A percentile compares a stretch with the other conserved stretches of the same genome.
These are phyloP conservation scores for Pseudomyrmex dendroicus DNA, from an alignment of 1,140 invertebrate genomes.

Conservation along the genomic window DNA sequence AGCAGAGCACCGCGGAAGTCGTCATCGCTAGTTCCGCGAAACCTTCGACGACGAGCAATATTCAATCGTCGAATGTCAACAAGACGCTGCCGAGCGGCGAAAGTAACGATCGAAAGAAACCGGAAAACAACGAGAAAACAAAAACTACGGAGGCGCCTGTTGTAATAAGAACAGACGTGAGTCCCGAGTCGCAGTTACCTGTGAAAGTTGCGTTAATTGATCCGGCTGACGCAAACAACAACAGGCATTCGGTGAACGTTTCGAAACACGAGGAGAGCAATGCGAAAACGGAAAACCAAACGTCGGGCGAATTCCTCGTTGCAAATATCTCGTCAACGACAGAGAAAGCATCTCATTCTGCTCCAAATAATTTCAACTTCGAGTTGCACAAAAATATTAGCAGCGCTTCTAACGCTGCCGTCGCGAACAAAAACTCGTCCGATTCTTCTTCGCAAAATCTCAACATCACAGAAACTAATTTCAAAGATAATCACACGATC, in stretches of 20 bases:
- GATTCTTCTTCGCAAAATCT: conserved; percentile 14
- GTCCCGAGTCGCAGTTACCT: not conserved
- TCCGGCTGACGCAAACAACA: not conserved
- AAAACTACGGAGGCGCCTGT: conserved; percentile 23
- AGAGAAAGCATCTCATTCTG: not conserved
- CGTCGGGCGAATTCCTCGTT: not conserved
- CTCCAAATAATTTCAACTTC: not conserved
- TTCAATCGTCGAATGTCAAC: not conserved
- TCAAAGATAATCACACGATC: not conserved
- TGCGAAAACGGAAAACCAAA: not conserved
- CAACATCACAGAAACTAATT: not conserved
- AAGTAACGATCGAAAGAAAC: conserved; percentile 7
- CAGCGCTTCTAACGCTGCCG: not conserved
- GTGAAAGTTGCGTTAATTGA: conserved; percentile 13
- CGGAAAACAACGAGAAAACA: not conserved
- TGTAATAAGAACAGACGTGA: conserved; percentile 4
- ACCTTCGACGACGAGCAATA: not conserved
- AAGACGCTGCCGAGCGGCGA: not conserved
- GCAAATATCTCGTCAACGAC: not conserved
- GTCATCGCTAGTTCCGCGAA: not conserved
- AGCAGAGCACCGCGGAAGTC: not conserved
- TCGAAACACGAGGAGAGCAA: not conserved
- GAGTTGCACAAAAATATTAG: not conserved
- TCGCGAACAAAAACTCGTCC: not conserved
- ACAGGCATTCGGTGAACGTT: not conserved